Base-by-base conservation (phyloP, 2,113 vertebrate species). In the Oreocharis arfaki region DNA sequence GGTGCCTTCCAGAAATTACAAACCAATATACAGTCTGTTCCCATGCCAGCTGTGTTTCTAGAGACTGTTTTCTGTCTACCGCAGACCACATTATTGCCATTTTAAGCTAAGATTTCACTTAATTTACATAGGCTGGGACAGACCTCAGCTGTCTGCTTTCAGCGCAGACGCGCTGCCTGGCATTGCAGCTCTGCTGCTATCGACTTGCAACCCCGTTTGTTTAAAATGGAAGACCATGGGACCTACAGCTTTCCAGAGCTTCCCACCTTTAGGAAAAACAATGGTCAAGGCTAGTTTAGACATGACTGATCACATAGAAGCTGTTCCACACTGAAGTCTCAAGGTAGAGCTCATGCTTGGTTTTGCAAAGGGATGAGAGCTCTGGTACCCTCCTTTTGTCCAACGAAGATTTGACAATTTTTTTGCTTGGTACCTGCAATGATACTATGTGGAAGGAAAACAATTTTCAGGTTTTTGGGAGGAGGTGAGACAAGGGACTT, bases 41-140 rank as follows among this genome's bases (percentile, higher is more conserved):
- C 61, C 33, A 17, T 82, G 53, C 61, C 82, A 76, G 49, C 74
- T 94, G 59, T 73, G 61, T 59, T 95, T 79, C 89, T 61, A 49
- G 87, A 82, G 57, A 75, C 60, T 64, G 46, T 18, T 89, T 84
- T 93, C 68, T 68, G 47, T n/a, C 81, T 94, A 68, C 81, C 7
- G 4, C 19, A 91, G 59, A 71, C 26, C 61, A 85, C 49, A 37
- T 71, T 79, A 81, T 73, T 13, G 2, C 49, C 57, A 49, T 89
- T 94, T 91, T 53, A 89, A 89, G 53, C 44, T 46, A 82, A 91
- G 41, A 89, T 61, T 93, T 85, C 56, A 27, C 77, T 89, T 87
- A 47, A 91, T 91, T 93, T 93, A n/a, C 82, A 69, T 26, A 79
- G 56, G n/a, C 68, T 64, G 80, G 84, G 84, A 42, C 35, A 86